A percentile compares a stretch with the other conserved stretches of the same genome.
phyloP scores from a whole-genome alignment of 2,797 vertebrate species.

The Parauchenoglanis ngamensis region DNA sequence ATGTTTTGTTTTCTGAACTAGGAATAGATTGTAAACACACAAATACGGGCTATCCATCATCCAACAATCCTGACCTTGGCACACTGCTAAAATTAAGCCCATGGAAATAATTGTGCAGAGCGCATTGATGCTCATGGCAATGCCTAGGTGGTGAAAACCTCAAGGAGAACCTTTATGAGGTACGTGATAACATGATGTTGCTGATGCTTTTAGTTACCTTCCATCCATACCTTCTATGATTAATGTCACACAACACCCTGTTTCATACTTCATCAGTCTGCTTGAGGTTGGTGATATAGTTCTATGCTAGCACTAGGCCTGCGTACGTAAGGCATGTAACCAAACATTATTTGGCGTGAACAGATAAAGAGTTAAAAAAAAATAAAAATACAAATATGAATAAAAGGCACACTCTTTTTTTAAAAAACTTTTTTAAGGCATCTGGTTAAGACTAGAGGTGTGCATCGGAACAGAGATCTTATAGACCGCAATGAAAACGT shows the following conservation, averaged over 20 bases:
- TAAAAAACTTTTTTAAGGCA: background rate
- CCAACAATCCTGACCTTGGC: constrained; percentile 37
- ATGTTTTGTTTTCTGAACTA: constrained; percentile 44
- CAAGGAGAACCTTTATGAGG: constrained; percentile 32
- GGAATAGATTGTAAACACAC: constrained; percentile 32
- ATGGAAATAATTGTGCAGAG: constrained; percentile 38
- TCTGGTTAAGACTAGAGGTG: background rate
- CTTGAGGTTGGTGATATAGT: background rate
- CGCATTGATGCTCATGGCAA: constrained; percentile 25
- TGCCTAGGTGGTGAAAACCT: constrained; percentile 27
- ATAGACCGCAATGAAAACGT: background rate
- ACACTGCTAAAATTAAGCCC: constrained; percentile 24
- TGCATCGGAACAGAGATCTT: too few species aligned
- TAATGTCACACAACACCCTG: background rate
- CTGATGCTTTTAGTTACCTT: constrained; percentile 1
- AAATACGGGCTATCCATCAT: constrained; percentile 35
- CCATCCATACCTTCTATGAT: background rate
- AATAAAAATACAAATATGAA: background rate
- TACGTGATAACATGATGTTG: constrained; percentile 29
- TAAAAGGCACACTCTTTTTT: background rate
- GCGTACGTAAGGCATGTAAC: background rate
- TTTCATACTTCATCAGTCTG: background rate
- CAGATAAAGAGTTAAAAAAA: background rate
- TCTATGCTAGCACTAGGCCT: background rate
- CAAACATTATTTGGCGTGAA: background rate